phyloP scores from a whole-genome alignment of 2,888 invertebrate species.

The Mesochorus sp. region DNA sequence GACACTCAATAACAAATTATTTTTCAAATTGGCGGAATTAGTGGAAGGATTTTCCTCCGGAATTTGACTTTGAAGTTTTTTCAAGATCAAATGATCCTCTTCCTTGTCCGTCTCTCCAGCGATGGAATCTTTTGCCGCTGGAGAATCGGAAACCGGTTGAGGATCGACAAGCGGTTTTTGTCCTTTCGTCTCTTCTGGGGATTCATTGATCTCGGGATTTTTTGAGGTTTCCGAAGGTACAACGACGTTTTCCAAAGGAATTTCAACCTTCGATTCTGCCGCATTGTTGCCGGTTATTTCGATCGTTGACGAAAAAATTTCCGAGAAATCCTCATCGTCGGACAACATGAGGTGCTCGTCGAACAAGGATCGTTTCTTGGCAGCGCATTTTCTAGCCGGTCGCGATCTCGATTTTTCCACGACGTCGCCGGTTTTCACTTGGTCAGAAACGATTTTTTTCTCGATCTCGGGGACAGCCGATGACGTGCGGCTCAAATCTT shows the following conservation, averaged over 20 bases:
- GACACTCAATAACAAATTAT: too few relatives aligned
- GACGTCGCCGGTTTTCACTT: background rate
- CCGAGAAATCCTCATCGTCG: constrained; percentile 39
- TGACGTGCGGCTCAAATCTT: background rate
- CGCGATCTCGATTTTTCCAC: constrained; percentile 48
- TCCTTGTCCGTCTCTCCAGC: too few relatives aligned
- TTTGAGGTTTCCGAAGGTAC: constrained; percentile 68
- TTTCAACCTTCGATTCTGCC: background rate
- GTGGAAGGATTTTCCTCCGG: background rate
- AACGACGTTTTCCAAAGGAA: background rate
- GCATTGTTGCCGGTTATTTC: constrained; percentile 18
- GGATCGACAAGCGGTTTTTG: constrained; percentile 66
- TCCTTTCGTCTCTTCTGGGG: constrained; percentile 67
- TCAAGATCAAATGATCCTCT: too few relatives aligned
- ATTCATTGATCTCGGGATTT: constrained; percentile 69
- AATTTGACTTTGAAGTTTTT: too few relatives aligned
- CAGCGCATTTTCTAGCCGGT: constrained; percentile 62
- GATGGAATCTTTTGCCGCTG: too few relatives aligned
- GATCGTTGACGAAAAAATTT: constrained; percentile 1
- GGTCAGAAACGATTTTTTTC: background rate
- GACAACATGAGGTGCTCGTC: constrained; percentile 59
- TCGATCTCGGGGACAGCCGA: background rate
- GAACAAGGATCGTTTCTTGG: constrained; percentile 66
- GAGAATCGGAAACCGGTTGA: constrained; percentile 9
- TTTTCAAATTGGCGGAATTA: too few relatives aligned